Evolutionary conservation across 2,888 invertebrate genomes (phyloP).

Genomic region (Stenichneumon culpator): DNA sequence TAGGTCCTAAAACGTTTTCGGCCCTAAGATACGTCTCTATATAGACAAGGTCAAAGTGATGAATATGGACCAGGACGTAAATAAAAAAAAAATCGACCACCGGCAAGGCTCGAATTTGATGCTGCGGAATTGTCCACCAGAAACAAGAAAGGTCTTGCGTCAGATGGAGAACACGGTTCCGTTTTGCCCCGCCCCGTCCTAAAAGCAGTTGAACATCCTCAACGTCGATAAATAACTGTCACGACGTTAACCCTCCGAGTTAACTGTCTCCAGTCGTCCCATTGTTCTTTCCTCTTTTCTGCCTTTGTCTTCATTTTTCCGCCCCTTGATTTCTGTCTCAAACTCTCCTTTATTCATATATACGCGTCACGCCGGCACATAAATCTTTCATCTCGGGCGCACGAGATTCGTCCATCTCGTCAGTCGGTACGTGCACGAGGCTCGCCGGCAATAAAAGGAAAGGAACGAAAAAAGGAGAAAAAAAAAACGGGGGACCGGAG

Average conservation of each 20-base stretch:
- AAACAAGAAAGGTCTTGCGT: no score
- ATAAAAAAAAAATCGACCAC: no score
- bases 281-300: neutral
- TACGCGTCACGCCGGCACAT: constrained; percentile 68
- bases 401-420: constrained; percentile 60
- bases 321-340: constrained; percentile 1
- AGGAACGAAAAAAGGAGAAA: neutral
- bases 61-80: neutral
- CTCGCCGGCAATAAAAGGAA: constrained; percentile 9
- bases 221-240: constrained; percentile 44
- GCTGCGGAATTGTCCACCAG: no score
- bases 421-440: constrained; percentile 51
- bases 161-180: no score
- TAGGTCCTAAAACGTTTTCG: constrained; percentile 47
- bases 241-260: neutral
- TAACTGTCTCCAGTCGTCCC: constrained; percentile 2
- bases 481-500: neutral
- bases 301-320: constrained; percentile 7
- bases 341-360: constrained; percentile 37
- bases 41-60: neutral
- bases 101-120: no score
- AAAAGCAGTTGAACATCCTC: neutral
- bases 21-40: constrained; percentile 3
- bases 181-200: neutral
- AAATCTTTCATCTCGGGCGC: constrained; percentile 73